These are phyloP conservation scores for Cnemophilus loriae DNA, from an alignment of 2,113 vertebrate species.

Conservation along the genomic window DNA sequence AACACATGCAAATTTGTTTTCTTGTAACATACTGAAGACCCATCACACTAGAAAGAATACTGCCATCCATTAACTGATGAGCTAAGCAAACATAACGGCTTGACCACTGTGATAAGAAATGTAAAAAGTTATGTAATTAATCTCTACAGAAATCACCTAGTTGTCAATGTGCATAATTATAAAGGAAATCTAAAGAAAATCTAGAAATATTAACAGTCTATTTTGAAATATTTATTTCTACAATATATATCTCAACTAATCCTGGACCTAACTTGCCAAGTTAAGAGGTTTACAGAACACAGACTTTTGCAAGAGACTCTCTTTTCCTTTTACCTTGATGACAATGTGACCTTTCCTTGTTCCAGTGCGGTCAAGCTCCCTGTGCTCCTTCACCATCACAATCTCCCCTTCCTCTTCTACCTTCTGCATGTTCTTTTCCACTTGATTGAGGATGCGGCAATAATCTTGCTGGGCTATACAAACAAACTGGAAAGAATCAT, in stretches of 20 bases:
- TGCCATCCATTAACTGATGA: background rate
- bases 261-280: background rate
- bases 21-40: background rate
- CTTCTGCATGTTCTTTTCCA: constrained; percentile 99
- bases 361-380: constrained; percentile 94
- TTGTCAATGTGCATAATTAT: background rate
- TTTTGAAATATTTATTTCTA: background rate
- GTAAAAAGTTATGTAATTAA: background rate
- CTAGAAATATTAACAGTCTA: background rate
- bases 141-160: background rate
- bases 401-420: constrained; percentile 99
- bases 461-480: constrained; percentile 99
- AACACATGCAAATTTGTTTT: background rate
- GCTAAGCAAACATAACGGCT: background rate
- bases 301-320: background rate
- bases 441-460: constrained; percentile 98
- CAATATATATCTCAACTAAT: background rate
- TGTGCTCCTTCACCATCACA: constrained; percentile 98
- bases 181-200: background rate
- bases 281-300: background rate
- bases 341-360: constrained; percentile 99
- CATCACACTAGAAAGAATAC: background rate
- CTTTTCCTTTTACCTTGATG: constrained; percentile 84
- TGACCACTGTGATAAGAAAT: background rate
- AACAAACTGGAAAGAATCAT: constrained; percentile 85